Conservation (phyloP, 2,113 vertebrate species). For the Rhynchopsitta pachyrhyncha region DNA sequence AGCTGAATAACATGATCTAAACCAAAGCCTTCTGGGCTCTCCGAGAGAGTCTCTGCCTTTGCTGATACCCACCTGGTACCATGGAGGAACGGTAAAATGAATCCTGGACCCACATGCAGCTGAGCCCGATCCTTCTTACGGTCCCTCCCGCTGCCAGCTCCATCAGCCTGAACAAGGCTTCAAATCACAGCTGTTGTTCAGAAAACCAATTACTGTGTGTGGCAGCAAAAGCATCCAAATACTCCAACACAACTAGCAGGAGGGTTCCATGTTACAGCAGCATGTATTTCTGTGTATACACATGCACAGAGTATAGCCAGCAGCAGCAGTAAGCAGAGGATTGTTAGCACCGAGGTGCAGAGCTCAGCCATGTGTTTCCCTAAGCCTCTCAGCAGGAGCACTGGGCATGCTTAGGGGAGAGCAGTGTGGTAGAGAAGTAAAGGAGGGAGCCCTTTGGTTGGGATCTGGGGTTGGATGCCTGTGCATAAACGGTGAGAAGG, state of each 20-base stretch:
- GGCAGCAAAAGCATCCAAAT: background rate
- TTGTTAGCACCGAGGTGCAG: background rate
- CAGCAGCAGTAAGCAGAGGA: background rate
- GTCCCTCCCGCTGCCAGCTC: background rate
- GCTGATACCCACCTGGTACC: background rate
- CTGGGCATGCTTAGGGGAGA: accelerated
- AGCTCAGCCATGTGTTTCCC: background rate
- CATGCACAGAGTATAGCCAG: accelerated
- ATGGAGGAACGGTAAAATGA: background rate
- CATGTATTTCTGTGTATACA: accelerated
- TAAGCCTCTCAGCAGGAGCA: background rate
- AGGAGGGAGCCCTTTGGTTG: background rate
- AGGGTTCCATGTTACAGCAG: background rate
- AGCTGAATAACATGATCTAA: accelerated
- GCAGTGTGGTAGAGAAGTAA: background rate
- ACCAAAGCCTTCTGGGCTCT: background rate
- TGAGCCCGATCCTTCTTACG: background rate
- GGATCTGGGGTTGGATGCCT: background rate
- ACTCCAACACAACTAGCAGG: background rate
- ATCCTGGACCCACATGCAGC: background rate
- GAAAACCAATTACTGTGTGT: background rate
- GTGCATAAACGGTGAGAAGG: background rate
- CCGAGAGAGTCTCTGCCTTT: background rate
- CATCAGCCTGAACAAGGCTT: background rate
- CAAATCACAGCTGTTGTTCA: background rate